Conservation (phyloP, 2,113 vertebrate species). For the Axis porcinus region DNA sequence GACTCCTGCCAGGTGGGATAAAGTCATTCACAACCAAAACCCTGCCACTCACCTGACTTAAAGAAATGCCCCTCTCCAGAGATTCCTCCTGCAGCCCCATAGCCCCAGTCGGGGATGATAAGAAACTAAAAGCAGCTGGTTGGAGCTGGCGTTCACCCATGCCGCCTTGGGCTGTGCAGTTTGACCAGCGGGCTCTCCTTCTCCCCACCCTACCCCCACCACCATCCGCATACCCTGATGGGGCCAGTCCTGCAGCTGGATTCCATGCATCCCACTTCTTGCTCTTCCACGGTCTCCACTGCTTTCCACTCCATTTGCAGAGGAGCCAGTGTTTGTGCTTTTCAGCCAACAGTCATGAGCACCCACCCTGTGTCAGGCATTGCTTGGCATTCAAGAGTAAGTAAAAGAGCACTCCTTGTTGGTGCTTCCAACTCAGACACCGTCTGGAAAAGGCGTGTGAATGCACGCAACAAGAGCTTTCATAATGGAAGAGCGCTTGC, state of each 20-base stretch:
- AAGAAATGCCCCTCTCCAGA: not conserved
- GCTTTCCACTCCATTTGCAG: not conserved
- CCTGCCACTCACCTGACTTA: not conserved
- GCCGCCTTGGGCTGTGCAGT: not conserved
- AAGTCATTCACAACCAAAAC: not conserved
- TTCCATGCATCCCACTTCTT: not conserved
- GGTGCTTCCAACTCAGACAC: not conserved
- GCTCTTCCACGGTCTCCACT: not conserved
- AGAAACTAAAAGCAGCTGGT: not conserved
- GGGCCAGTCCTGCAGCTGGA: not conserved
- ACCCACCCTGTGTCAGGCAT: not conserved
- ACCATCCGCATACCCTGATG: not conserved
- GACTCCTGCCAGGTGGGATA: not conserved
- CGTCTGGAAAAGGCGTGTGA: not conserved
- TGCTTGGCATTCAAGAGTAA: not conserved
- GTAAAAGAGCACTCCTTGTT: not conserved
- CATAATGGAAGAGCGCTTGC: accelerated
- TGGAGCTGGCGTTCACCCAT: not conserved
- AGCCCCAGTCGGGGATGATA: not conserved
- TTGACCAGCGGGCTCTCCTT: not conserved
- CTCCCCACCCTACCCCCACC: accelerated
- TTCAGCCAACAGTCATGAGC: not conserved
- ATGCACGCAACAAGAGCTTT: not conserved
- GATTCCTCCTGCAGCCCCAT: not conserved
- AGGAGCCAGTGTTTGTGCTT: not conserved